Evolutionary conservation across 1,140 invertebrate species (phyloP), one percentile per base, ranked within the genome.

Genomic region (Panonychus citri): DNA sequence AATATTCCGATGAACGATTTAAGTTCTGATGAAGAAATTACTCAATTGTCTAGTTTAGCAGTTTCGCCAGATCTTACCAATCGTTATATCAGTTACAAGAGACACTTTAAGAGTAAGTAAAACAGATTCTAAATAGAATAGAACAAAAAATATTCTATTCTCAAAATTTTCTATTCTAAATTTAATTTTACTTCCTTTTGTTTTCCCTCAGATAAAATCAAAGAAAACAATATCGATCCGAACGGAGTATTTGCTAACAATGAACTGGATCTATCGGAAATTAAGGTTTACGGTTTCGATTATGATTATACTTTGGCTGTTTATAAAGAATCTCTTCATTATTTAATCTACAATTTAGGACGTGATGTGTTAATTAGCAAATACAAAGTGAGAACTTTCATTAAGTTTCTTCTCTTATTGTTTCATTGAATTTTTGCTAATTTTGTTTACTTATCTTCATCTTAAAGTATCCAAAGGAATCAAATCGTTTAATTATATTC

Each of bases 221-320:
- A 27, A 28, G 49, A 51, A 12, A 28, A 13, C 25, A 25, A 17
- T n/a, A 84, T 90, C 0, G 82, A 86, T 65, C 75, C 78, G 1
- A 73, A 76, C 62, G 85, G 81, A 21, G 85, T 96, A 1, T 97
- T 95, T 74, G 86, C 87, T n/a, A 95, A 90, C 70, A 96, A 96
- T 73, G 89, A 96, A 67, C 72, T 95, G 24, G 82, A 93, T 69
- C 69, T 97, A 25, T 76, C 80, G 57, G 83, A 93, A 67, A 83
- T 96, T 37, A 77, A 86, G 65, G 85, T 95, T 1, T 96, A 94
- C 75, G 93, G 93, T 19, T 97, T 96, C 74, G 93, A 97, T 73
- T 97, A 96, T 75, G 93, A 97, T 69, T 97, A 96, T 66, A 97
- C 93, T 0, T 69, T 96, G 59, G 90, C 90, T n/a, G 84, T 84